Percentiles rank a stretch among this genome's conserved stretches.
Conservation (phyloP, 2,888 invertebrate genomes). For the Eupithecia vulgata region DNA sequence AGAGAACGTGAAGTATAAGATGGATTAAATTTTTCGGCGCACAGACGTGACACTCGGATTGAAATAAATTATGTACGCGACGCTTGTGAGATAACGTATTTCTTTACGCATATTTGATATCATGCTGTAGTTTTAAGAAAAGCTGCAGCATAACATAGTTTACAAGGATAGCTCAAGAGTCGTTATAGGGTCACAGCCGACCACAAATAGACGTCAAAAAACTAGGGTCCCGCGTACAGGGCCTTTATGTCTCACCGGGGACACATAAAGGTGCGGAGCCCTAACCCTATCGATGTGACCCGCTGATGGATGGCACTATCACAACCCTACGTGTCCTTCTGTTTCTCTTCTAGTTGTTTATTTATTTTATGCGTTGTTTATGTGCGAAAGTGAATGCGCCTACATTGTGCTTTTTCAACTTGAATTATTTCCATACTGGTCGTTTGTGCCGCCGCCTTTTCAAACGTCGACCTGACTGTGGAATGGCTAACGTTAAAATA, state of each 20-base stretch:
- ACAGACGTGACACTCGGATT: slow-evolving; percentile 71
- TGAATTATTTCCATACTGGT: slow-evolving; percentile 39
- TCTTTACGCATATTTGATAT: slow-evolving; percentile 27
- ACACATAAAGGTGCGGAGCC: slow-evolving; percentile 82
- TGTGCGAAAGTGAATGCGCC: slow-evolving; percentile 66
- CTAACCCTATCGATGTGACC: slow-evolving; percentile 84
- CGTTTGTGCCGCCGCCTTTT: slow-evolving; percentile 31
- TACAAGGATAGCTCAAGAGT: slow-evolving; percentile 59
- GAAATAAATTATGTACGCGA: slow-evolving; percentile 68
- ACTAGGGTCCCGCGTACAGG: slow-evolving; percentile 75
- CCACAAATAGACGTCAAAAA: slow-evolving; percentile 84
- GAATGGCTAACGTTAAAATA: slow-evolving; percentile 13
- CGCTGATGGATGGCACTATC: slow-evolving; percentile 81
- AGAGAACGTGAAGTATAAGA: slow-evolving; percentile 61
- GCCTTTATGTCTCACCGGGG: slow-evolving; percentile 80
- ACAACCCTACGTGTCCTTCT: slow-evolving; percentile 75
- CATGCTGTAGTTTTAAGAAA: slow-evolving; percentile 8
- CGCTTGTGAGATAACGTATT: slow-evolving; percentile 44
- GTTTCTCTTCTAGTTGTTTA: slow-evolving; percentile 73
- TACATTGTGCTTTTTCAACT: slow-evolving; percentile 41
- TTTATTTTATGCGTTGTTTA: slow-evolving; percentile 79
- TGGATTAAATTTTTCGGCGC: slow-evolving; percentile 77
- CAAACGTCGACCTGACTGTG: slow-evolving; percentile 27
- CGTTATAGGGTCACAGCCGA: slow-evolving; percentile 76
- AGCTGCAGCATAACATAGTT: slow-evolving; percentile 48